These are phyloP conservation scores for Vimba vimba DNA, from an alignment of 2,113 vertebrate genomes.

Conservation along the genomic window DNA sequence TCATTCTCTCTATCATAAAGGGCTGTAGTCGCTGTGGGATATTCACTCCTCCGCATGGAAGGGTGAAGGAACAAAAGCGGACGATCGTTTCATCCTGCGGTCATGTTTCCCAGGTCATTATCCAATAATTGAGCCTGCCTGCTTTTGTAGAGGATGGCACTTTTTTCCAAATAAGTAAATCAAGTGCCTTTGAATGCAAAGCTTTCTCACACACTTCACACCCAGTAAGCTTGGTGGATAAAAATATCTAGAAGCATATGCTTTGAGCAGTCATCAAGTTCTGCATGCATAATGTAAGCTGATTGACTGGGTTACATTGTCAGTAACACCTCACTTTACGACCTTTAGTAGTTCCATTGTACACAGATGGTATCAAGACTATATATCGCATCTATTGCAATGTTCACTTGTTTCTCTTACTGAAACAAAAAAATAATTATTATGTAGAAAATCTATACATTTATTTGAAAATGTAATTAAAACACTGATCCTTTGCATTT, in stretches of 20 bases:
- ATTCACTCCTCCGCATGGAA: not conserved
- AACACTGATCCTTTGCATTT: not conserved
- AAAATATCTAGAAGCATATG: not conserved
- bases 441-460: too few species aligned
- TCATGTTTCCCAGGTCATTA: constrained; percentile 37
- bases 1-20: constrained; percentile 20
- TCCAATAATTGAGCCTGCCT: not conserved
- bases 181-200: constrained; percentile 9
- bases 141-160: not conserved
- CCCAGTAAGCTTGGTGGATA: not conserved
- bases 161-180: constrained; percentile 5
- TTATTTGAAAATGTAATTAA: not conserved
- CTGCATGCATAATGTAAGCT: not conserved
- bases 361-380: not conserved
- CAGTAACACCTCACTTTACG: not conserved
- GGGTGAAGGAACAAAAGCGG: not conserved
- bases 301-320: not conserved
- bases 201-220: not conserved
- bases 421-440: not conserved
- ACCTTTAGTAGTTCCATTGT: not conserved
- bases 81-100: constrained; percentile 40
- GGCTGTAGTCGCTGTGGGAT: not conserved
- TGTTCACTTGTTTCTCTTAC: not conserved
- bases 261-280: not conserved
- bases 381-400: not conserved